These are phyloP conservation scores for Andrena praecox DNA, from an alignment of 2,888 invertebrate genomes.

Conservation along the genomic window DNA sequence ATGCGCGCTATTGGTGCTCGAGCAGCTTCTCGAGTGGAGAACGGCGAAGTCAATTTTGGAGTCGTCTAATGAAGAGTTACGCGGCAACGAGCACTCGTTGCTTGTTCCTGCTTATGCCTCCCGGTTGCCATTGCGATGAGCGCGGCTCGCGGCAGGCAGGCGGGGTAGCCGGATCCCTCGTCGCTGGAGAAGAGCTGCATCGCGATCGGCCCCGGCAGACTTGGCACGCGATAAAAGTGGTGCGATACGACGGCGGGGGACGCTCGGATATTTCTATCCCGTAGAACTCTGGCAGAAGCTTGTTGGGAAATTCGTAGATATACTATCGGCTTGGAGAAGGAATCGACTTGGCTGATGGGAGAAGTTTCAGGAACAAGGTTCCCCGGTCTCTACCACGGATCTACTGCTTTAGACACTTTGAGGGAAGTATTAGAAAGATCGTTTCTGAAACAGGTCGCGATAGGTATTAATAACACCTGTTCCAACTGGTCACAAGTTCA, in stretches of 20 bases:
- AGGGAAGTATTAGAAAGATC: not conserved
- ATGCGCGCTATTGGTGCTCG: conserved; percentile 47
- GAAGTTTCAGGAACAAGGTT: not conserved
- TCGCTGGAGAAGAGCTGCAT: not conserved
- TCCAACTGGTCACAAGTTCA: too few species aligned
- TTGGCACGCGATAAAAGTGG: not conserved
- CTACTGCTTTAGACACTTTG: not conserved
- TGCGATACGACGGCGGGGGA: not conserved
- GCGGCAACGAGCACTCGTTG: conserved; percentile 44
- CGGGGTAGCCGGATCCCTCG: not conserved
- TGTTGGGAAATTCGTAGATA: not conserved
- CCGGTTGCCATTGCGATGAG: not conserved
- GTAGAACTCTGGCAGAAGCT: not conserved
- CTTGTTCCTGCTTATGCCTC: conserved; percentile 46
- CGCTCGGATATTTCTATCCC: not conserved
- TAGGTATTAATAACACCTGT: too few species aligned
- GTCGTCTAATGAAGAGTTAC: conserved; percentile 57
- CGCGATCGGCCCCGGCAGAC: not conserved
- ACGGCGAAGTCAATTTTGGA: conserved; percentile 55
- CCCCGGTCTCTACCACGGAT: not conserved
- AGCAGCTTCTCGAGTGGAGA: conserved; percentile 53
- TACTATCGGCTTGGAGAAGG: not conserved
- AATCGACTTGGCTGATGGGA: not conserved
- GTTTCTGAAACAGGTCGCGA: too few species aligned
- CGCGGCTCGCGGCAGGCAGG: not conserved